Percentiles rank a stretch among this genome's conserved stretches.
These are phyloP conservation scores for Epirrhoe tristata DNA, from an alignment of 2,888 invertebrate genomes.

Conservation along the genomic window DNA sequence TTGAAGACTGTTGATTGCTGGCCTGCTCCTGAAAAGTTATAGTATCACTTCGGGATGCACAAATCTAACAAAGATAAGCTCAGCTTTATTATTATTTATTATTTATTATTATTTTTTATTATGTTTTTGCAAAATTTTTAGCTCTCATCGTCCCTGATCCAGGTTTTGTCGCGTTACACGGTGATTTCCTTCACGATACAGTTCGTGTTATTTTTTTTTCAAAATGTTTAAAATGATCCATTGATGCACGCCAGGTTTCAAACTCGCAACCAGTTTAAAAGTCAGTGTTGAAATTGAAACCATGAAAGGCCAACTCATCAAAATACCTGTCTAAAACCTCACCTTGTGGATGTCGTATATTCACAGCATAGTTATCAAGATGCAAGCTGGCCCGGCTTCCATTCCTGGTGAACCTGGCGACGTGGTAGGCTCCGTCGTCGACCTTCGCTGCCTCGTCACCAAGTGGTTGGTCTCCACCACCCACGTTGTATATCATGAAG, in stretches of 20 bases:
- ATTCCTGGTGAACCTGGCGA: slow-evolving; percentile 94
- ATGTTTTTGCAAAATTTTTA: no score
- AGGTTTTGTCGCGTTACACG: no score
- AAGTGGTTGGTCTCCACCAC: slow-evolving; percentile 95
- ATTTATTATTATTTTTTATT: no score
- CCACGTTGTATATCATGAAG: slow-evolving; percentile 97
- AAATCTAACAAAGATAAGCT: background rate
- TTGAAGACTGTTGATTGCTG: slow-evolving; percentile 95
- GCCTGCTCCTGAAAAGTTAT: slow-evolving; percentile 86
- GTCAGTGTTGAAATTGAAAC: no score
- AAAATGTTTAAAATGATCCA: no score
- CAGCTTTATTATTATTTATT: no score
- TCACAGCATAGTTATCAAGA: slow-evolving; percentile 95
- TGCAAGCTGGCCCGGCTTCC: slow-evolving; percentile 96
- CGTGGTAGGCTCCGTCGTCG: slow-evolving; percentile 97
- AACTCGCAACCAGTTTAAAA: no score
- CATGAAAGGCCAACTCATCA: background rate
- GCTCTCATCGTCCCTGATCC: no score
- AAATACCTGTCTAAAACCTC: slow-evolving; percentile 30
- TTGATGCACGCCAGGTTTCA: no score
- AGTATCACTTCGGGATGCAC: slow-evolving; percentile 8
- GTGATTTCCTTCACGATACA: no score
- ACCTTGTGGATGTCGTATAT: slow-evolving; percentile 94
- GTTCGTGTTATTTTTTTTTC: no score
- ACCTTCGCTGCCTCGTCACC: slow-evolving; percentile 96